Conservation (phyloP, 2,797 vertebrate species). For the Otolemur crassicaudatus region DNA sequence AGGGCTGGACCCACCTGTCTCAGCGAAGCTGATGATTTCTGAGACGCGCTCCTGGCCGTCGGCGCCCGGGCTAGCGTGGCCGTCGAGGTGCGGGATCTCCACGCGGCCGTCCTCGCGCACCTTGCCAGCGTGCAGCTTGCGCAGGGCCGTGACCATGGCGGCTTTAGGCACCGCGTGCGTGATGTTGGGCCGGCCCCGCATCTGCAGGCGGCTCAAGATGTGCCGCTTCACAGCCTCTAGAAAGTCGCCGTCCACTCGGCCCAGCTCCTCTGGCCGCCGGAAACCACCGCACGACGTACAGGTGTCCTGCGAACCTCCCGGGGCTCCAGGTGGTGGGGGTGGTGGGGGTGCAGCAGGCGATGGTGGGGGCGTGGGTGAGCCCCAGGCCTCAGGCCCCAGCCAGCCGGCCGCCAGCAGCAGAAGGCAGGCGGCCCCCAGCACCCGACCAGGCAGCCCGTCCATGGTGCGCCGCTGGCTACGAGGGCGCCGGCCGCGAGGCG, state of each 20-base stretch:
- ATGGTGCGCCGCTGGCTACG: constrained; percentile 85
- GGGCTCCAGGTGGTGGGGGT: constrained; percentile 87
- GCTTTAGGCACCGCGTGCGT: constrained; percentile 97
- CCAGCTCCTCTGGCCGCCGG: constrained; percentile 92
- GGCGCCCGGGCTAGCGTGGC: constrained; percentile 92
- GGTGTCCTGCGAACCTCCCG: constrained; percentile 88
- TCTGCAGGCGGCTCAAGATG: constrained; percentile 96
- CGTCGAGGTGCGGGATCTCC: constrained; percentile 97
- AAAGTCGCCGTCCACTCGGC: constrained; percentile 93
- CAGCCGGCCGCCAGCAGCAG: constrained; percentile 81
- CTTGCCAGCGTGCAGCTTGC: constrained; percentile 97
- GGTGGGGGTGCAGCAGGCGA: constrained; percentile 86
- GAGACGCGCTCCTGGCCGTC: constrained; percentile 94
- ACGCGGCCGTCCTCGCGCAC: constrained; percentile 96
- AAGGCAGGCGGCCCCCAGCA: constrained; percentile 84
- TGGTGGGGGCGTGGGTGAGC: constrained; percentile 76
- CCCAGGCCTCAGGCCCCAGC: constrained; percentile 81
- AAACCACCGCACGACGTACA: constrained; percentile 95
- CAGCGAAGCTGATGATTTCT: constrained; percentile 98
- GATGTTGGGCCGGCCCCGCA: constrained; percentile 97
- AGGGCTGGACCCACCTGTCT: constrained; percentile 93
- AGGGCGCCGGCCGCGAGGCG: constrained; percentile 82
- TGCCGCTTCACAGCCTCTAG: constrained; percentile 98
- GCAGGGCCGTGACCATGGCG: constrained; percentile 97
- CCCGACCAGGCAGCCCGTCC: constrained; percentile 87